These are phyloP conservation scores for Heloderma charlesbogerti DNA, from an alignment of 2,113 vertebrate genomes.

Conservation along the genomic window DNA sequence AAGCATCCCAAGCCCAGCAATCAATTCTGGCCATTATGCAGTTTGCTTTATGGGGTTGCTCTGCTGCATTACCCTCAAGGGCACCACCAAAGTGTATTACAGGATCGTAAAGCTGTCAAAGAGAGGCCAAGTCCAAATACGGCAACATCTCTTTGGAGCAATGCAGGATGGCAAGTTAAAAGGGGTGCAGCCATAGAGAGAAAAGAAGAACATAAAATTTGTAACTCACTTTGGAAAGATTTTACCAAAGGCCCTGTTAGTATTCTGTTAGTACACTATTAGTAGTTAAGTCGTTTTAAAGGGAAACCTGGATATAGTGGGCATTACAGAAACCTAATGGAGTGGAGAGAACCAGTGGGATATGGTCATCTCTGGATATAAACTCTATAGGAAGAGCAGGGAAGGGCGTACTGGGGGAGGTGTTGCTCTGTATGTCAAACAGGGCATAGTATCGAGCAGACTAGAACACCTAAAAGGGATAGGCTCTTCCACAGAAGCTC, in stretches of 20 bases:
- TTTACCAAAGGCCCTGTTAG: not conserved
- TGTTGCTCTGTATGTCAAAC: too few relatives aligned
- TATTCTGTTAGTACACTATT: too few relatives aligned
- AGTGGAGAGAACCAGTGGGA: too few relatives aligned
- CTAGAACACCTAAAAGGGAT: too few relatives aligned
- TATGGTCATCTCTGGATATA: too few relatives aligned
- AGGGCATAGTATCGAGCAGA: too few relatives aligned
- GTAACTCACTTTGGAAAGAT: not conserved
- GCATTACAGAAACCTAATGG: too few relatives aligned
- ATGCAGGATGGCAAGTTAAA: not conserved
- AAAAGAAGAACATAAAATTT: not conserved
- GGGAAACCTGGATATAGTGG: too few relatives aligned
- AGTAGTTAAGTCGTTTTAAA: too few relatives aligned
- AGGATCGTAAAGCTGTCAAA: not conserved
- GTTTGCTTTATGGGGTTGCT: not conserved
- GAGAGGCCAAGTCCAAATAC: not conserved
- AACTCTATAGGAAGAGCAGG: too few relatives aligned
- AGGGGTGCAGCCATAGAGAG: not conserved
- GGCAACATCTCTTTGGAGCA: not conserved
- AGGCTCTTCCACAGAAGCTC: too few relatives aligned
- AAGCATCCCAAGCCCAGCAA: accelerated
- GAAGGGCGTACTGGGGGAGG: too few relatives aligned
- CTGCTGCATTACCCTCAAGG: not conserved
- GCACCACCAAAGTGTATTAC: not conserved
- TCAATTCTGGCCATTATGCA: not conserved